These are phyloP conservation scores for Caenorhabditis remanei DNA, from an alignment of 1,140 invertebrate genomes.

Conservation along the genomic window DNA sequence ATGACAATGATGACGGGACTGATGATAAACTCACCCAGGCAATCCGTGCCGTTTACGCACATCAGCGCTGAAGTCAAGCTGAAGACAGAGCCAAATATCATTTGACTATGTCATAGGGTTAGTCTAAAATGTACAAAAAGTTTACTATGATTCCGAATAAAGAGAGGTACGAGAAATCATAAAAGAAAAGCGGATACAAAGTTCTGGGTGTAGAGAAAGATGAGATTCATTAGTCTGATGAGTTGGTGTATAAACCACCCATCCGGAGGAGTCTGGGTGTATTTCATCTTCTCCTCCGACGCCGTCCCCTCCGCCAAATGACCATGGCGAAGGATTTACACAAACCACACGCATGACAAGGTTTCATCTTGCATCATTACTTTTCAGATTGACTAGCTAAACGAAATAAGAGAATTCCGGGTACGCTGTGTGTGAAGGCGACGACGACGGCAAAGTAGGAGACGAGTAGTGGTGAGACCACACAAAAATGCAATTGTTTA, in stretches of 20 bases:
- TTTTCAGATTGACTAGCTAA: constrained; percentile 55
- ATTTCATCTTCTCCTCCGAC: neutral
- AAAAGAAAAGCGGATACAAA: neutral
- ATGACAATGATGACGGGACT: constrained; percentile 22
- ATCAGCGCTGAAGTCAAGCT: constrained; percentile 69
- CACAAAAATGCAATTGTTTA: constrained; percentile 49
- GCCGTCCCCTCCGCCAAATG: constrained; percentile 7
- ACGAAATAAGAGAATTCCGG: constrained; percentile 55
- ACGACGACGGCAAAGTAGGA: neutral
- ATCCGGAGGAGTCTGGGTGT: constrained; percentile 14
- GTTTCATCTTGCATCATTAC: constrained; percentile 55
- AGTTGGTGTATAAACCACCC: constrained; percentile 12
- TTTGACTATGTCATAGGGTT: constrained; percentile 56
- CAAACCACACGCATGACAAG: constrained; percentile 46
- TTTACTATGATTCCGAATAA: neutral
- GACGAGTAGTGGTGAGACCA: neutral
- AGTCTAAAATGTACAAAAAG: constrained; percentile 15
- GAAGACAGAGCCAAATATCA: constrained; percentile 69
- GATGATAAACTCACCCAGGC: constrained; percentile 43
- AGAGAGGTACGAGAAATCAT: neutral
- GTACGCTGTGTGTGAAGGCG: neutral
- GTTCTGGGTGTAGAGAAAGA: neutral
- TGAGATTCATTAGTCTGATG: constrained; percentile 41
- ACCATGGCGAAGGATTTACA: constrained; percentile 15
- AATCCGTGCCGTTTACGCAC: constrained; percentile 68